A percentile compares a stretch with the other conserved stretches of the same genome.
phyloP scores from a whole-genome alignment of 2,888 invertebrate genomes.

The Zaprionus obscuricornis region DNA sequence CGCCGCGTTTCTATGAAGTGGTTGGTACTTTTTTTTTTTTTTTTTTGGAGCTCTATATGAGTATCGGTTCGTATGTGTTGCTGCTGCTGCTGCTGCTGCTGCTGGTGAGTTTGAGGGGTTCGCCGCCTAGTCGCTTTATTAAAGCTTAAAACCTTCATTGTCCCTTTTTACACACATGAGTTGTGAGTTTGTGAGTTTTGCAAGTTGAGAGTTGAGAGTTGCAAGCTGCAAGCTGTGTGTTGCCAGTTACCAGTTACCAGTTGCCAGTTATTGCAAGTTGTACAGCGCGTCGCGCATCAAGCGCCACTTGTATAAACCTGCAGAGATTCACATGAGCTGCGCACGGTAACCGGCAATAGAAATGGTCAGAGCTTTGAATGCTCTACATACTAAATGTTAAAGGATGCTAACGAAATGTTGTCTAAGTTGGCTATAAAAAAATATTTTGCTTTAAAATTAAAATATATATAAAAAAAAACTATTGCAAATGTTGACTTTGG shows the following conservation, averaged over 20 bases:
- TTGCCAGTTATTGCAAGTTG: slow-evolving; percentile 1
- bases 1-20: slow-evolving; percentile 30
- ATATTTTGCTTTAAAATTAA: too few relatives aligned
- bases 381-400: slow-evolving; percentile 10
- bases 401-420: background rate
- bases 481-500: too few relatives aligned
- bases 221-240: slow-evolving; percentile 24
- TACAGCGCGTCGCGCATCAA: slow-evolving; percentile 1
- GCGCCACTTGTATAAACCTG: slow-evolving; percentile 52
- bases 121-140: slow-evolving; percentile 68
- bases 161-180: slow-evolving; percentile 70
- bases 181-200: too few relatives aligned
- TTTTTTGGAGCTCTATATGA: slow-evolving; percentile 7
- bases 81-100: slow-evolving; percentile 18
- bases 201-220: slow-evolving; percentile 54
- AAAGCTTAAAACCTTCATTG: slow-evolving; percentile 74
- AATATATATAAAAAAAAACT: too few relatives aligned
- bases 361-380: slow-evolving; percentile 45
- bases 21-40: slow-evolving; percentile 9
- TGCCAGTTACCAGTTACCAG: slow-evolving; percentile 21
- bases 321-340: slow-evolving; percentile 51
- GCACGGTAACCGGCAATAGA: slow-evolving; percentile 48
- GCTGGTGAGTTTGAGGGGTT: slow-evolving; percentile 4
- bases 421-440: too few relatives aligned
- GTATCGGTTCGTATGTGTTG: slow-evolving; percentile 17